Base-by-base conservation (phyloP, 2,113 vertebrate genomes). In the Aegithalos caudatus region DNA sequence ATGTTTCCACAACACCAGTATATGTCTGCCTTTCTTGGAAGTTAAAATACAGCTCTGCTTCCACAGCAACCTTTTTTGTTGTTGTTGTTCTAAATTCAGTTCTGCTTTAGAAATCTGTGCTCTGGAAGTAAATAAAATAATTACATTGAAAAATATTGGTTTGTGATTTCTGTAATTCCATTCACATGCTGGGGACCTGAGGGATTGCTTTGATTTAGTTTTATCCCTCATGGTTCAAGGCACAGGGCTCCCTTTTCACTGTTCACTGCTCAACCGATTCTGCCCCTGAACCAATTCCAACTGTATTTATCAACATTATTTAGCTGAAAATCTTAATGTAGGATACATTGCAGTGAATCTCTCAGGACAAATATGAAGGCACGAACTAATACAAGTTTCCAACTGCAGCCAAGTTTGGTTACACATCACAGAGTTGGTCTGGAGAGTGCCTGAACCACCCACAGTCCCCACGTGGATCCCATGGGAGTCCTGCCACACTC, bases 81-180 rank as follows among this genome's bases (percentile, higher is more conserved):
- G 17, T 50, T n/a, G n/a, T n/a, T n/a, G n/a, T 38, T 82, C 70
- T 88, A 56, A 84, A 90, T 81, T 94, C 95, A 96, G 47, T 56
- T 93, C 70, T 88, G 60, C 78, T 93, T 93, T 95, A 82, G 48
- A 93, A 96, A 87, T 81, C 40, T 91, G 65, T 81, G 53, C 83
- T 88, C 33, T 81, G 45, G 42, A 96, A 93, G 53, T 90, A 96
- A 94, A 86, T 92, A 93, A 95, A 94, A 96, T 95, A 96, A 95
- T 93, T 83, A 83, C 9, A 15, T 71, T 81, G 58, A 90, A 84
- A 97, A 94, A 92, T 66, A 93, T 12, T 92, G 72, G 51, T 93
- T 78, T 79, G 80, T 0, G 6, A 64, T 45, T 95, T 88, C 64
- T 54, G 31, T 84, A 88, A 94, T 90, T 90, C 69, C 6, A 14